Evolutionary conservation across 1,140 invertebrate genomes (phyloP).

Genomic region (Nasonia vitripennis): DNA sequence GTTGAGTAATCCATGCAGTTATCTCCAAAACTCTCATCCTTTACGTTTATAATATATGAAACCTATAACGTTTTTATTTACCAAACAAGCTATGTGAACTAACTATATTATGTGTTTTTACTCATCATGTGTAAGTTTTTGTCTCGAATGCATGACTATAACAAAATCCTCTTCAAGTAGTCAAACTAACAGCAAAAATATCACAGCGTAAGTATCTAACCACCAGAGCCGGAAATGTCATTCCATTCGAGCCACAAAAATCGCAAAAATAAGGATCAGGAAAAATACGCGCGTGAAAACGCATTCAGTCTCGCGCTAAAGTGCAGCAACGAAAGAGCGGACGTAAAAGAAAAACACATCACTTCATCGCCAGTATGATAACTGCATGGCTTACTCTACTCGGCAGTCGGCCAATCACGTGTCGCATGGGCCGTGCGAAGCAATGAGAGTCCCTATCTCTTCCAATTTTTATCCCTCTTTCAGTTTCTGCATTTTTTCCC

Average conservation of each 20-base stretch:
- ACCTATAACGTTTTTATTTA: too few species aligned
- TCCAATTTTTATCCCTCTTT: not conserved
- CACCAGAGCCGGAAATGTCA: not conserved
- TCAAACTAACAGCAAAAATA: too few species aligned
- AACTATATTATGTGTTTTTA: too few species aligned
- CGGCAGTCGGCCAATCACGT: not conserved
- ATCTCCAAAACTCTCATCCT: not conserved
- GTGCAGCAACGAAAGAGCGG: not conserved
- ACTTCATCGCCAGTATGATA: not conserved
- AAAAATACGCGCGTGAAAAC: not conserved
- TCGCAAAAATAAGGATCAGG: not conserved
- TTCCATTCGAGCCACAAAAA: not conserved
- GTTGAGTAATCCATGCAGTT: slow-evolving; percentile 18
- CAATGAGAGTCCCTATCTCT: too few species aligned
- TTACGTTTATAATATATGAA: too few species aligned
- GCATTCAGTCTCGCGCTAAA: not conserved
- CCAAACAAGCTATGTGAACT: too few species aligned
- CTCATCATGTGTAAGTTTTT: too few species aligned
- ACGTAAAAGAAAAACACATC: not conserved
- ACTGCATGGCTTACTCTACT: slow-evolving; percentile 32
- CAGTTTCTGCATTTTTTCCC: not conserved
- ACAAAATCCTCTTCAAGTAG: too few species aligned
- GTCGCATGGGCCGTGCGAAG: not conserved
- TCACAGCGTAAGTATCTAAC: not conserved
- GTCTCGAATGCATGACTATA: too few species aligned